Evolutionary conservation across 2,113 vertebrate species (phyloP).

Genomic region (Sclerurus mexicanus): DNA sequence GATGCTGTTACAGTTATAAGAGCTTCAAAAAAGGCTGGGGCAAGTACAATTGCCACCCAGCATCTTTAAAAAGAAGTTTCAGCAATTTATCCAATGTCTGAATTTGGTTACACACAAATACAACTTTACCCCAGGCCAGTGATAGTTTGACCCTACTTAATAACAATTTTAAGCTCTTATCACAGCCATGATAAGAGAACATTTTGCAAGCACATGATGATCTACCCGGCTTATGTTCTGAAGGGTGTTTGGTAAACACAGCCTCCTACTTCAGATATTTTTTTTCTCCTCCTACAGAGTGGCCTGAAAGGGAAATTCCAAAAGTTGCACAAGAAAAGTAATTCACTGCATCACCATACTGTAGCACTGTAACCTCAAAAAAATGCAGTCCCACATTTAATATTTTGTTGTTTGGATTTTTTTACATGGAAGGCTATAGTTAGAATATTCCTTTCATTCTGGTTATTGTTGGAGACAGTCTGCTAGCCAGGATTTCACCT

Average conservation of each 20-base stretch:
- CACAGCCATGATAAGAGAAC: not conserved
- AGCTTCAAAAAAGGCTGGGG: not conserved
- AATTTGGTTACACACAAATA: not conserved
- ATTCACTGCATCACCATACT: not conserved
- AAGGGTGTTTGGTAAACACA: not conserved
- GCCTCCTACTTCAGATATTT: not conserved
- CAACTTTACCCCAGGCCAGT: not conserved
- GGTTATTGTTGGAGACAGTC: not conserved
- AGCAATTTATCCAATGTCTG: not conserved
- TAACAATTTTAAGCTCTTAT: not conserved
- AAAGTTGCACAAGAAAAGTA: not conserved
- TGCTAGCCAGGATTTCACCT: not conserved
- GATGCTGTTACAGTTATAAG: not conserved
- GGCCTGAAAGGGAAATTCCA: constrained; percentile 25
- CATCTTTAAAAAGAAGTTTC: not conserved
- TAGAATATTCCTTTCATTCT: not conserved
- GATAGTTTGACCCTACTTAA: not conserved
- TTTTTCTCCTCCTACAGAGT: not conserved
- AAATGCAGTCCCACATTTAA: not conserved
- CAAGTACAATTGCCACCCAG: not conserved
- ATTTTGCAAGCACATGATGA: not conserved
- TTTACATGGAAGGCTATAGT: not conserved
- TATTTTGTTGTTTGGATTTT: not conserved
- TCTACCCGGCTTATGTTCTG: not conserved
- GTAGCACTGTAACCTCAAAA: not conserved